Evolutionary conservation across 2,113 vertebrate species (phyloP), one percentile per base, ranked within the genome.

Genomic region (Maccullochella peelii): DNA sequence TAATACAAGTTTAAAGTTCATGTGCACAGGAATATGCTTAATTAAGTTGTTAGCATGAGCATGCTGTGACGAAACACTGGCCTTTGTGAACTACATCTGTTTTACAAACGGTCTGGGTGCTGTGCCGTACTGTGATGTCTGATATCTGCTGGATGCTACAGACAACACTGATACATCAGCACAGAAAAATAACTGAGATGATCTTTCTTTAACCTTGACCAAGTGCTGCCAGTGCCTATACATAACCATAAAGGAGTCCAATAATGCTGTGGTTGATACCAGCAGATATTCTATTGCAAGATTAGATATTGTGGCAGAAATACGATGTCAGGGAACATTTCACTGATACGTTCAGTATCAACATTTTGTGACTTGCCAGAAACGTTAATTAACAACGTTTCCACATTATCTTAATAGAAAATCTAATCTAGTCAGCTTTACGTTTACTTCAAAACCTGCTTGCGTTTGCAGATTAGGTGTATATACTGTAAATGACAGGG

Each of bases 1-100:
- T 94, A 96, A 95, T 95, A 94, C 93, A 91, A 93, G 95, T 94
- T 96, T 95, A 96, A 96, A 96, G 96, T 96, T 96, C 96, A 96
- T 95, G 96, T 92, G 94, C 94, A 94, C 83, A 94, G 93, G 92
- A 96, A 96, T 96, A 95, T 93, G 93, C 92, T 89, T 94, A 94
- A 96, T 96, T 93, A 95, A 94, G 95, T 94, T 94, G 93, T 94
- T 95, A 95, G 85, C 77, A 72, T 86, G 80, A 77, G 77, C 86
- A 86, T 71, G 73, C 81, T 83, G 82, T 44, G 78, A 77, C 52
- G 40, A 83, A 82, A 86, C 73, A 61, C 80, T 88, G 85, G 87
- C 80, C 87, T 91, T 90, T 85, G 27, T 62, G 71, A 74, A 77
- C 79, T 68, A 36, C 70, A 86, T 92, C 91, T 91, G 86, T 86